Evolutionary conservation across 2,797 vertebrate species (phyloP).

Genomic region (Lepus townsendii): DNA sequence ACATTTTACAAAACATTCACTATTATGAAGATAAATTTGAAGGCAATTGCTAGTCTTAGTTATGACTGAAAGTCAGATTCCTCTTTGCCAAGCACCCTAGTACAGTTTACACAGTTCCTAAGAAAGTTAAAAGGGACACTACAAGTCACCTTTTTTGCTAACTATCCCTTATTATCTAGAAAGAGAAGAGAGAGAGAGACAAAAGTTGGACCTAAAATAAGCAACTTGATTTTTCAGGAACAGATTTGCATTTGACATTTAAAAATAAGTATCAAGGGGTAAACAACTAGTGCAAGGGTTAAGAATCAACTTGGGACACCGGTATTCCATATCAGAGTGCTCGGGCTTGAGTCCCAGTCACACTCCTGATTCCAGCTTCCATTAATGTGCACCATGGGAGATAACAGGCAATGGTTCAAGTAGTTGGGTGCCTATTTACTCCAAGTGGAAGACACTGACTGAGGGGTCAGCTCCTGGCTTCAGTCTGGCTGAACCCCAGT

Average conservation of each 20-base stretch:
- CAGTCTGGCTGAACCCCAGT: too few relatives aligned
- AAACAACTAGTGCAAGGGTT: too few relatives aligned
- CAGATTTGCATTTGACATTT: background rate
- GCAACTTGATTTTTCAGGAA: background rate
- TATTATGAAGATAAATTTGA: slow-evolving; percentile 21
- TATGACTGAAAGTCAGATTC: slow-evolving; percentile 15
- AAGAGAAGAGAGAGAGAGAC: background rate
- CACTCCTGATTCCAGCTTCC: too few relatives aligned
- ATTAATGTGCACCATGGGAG: too few relatives aligned
- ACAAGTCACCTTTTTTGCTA: background rate
- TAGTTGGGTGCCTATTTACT: too few relatives aligned
- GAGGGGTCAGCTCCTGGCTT: too few relatives aligned
- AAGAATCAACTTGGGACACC: too few relatives aligned
- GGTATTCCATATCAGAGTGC: too few relatives aligned
- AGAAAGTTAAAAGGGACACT: background rate
- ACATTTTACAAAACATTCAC: background rate
- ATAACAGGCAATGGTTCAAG: too few relatives aligned
- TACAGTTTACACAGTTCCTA: background rate
- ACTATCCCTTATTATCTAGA: background rate
- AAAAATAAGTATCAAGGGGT: background rate
- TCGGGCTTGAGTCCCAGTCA: too few relatives aligned
- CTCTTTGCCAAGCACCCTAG: background rate
- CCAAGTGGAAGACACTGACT: too few relatives aligned
- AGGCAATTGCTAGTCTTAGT: background rate
- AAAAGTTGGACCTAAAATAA: background rate